Conservation (phyloP, 2,888 invertebrate species). For the Thysanoteuthis rhombus region DNA sequence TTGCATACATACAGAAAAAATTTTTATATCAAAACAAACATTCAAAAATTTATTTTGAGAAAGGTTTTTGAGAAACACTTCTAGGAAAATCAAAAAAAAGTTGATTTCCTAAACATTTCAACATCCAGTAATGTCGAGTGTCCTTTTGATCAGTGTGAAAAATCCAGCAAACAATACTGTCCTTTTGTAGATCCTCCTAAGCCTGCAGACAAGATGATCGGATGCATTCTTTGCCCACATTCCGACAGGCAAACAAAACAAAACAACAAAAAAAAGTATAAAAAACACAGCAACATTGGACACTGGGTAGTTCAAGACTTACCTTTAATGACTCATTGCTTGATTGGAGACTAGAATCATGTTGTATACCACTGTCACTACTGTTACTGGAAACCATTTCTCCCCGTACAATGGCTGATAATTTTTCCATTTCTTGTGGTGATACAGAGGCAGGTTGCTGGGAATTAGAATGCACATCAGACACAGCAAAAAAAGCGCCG, state of each 20-base stretch:
- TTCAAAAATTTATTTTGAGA: not conserved
- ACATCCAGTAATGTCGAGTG: not conserved
- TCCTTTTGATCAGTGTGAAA: not conserved
- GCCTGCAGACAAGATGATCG: not conserved
- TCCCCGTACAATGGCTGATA: slow-evolving; percentile 23
- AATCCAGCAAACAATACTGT: not conserved
- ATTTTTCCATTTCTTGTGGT: slow-evolving; percentile 25
- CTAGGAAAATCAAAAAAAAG: not conserved
- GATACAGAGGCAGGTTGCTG: not conserved
- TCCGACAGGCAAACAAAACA: not conserved
- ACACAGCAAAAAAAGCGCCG: slow-evolving; percentile 1
- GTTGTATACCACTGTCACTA: slow-evolving; percentile 61
- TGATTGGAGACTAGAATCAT: slow-evolving; percentile 54
- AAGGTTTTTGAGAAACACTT: not conserved
- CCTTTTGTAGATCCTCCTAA: not conserved
- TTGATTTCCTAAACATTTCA: not conserved
- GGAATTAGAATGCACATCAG: slow-evolving; percentile 14
- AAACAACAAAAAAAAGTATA: not conserved
- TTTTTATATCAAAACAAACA: not conserved
- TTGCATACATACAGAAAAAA: not conserved
- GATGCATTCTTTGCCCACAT: not conserved
- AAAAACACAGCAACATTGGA: not conserved
- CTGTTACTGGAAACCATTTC: slow-evolving; percentile 54
- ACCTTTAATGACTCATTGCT: slow-evolving; percentile 59
- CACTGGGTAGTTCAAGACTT: slow-evolving; percentile 31